A percentile compares a stretch with the other conserved stretches of the same genome.
These are phyloP conservation scores for Nesogale talazaci DNA, from an alignment of 2,113 vertebrate species.

Conservation along the genomic window DNA sequence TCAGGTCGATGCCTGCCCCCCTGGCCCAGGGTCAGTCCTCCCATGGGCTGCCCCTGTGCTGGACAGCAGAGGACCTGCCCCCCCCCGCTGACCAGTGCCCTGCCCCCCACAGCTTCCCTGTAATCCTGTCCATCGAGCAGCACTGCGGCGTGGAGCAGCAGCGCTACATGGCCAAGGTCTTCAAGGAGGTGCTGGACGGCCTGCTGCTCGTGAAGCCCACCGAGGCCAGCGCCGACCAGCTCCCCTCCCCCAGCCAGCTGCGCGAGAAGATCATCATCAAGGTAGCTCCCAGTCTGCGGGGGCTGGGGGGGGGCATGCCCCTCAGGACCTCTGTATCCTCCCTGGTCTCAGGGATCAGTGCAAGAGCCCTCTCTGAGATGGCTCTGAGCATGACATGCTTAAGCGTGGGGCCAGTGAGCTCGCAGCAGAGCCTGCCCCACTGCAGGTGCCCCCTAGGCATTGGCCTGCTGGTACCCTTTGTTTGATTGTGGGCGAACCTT, in stretches of 20 bases:
- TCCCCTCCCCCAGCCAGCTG: slow-evolving; percentile 95
- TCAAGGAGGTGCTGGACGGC: slow-evolving; percentile 94
- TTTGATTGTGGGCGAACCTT: too few relatives aligned
- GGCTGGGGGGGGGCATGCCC: too few relatives aligned
- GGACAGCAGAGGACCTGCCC: background rate
- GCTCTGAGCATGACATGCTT: accelerated
- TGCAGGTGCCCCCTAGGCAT: too few relatives aligned
- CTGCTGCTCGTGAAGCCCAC: slow-evolving; percentile 91
- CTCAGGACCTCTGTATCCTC: background rate
- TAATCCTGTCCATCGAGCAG: slow-evolving; percentile 97
- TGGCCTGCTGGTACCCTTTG: too few relatives aligned
- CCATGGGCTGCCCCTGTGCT: background rate
- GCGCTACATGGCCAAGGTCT: slow-evolving; percentile 94
- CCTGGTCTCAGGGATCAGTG: accelerated
- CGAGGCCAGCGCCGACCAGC: slow-evolving; percentile 94
- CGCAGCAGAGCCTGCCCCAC: accelerated
- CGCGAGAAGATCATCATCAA: slow-evolving; percentile 97
- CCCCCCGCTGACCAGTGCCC: background rate
- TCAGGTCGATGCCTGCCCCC: background rate
- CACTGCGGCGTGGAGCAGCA: slow-evolving; percentile 96
- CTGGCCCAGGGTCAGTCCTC: background rate
- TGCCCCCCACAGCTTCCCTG: slow-evolving; percentile 88
- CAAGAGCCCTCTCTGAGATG: background rate
- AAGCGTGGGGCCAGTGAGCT: accelerated
- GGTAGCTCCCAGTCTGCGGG: slow-evolving; percentile 78